These are phyloP conservation scores for Orientallactaga sibirica DNA, from an alignment of 2,797 vertebrate genomes.

Conservation along the genomic window DNA sequence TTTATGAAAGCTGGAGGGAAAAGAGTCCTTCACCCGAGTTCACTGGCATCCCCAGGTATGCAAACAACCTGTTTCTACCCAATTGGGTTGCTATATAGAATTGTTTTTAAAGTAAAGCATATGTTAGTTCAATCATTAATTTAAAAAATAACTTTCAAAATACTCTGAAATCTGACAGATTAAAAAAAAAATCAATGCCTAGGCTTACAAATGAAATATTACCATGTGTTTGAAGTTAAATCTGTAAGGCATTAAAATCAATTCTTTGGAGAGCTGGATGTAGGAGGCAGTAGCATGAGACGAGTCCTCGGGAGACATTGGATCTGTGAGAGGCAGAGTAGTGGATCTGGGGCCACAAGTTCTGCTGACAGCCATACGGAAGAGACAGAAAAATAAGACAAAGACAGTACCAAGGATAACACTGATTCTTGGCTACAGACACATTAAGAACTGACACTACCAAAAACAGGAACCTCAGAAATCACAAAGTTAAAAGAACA, in stretches of 20 bases:
- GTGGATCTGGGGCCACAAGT: no score
- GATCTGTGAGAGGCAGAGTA: no score
- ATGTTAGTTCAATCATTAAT: constrained; percentile 30
- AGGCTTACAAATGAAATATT: constrained; percentile 2
- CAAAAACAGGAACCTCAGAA: no score
- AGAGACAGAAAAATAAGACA: no score
- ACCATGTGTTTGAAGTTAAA: constrained; percentile 5
- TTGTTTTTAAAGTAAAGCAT: constrained; percentile 31
- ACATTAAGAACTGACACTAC: no score
- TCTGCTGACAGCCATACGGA: no score
- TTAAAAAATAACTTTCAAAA: constrained; percentile 29
- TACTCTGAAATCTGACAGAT: background rate
- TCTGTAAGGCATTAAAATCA: background rate
- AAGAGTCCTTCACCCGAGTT: constrained; percentile 93
- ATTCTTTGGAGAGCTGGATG: background rate
- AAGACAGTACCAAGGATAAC: no score
- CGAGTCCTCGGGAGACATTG: no score
- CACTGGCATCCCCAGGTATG: constrained; percentile 92
- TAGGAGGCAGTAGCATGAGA: no score
- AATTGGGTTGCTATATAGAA: background rate
- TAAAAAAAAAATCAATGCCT: background rate
- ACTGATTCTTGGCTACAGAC: no score
- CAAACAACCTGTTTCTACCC: background rate
- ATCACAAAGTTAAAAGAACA: no score
- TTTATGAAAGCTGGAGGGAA: constrained; percentile 96